Base-by-base conservation (phyloP, 2,797 vertebrate species). In the Xiphophorus birchmanni region DNA sequence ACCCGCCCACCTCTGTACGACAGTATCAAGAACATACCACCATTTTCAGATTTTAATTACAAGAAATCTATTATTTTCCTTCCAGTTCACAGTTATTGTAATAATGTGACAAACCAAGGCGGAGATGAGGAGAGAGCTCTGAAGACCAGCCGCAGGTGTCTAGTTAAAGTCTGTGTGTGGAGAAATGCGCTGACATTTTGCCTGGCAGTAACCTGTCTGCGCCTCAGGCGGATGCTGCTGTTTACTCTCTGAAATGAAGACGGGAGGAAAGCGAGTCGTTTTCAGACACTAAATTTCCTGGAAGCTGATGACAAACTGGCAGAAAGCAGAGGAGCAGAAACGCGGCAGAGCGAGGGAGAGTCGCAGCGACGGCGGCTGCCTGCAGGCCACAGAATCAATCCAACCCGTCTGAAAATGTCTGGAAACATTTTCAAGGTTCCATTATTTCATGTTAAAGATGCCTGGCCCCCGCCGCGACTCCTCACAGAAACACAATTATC, bases 391-490 rank as follows among this genome's bases (percentile, higher is more conserved):
- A 58, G 80, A 78, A 74, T 78, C 71, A 76, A 81, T 83, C 67
- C 78, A 11, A 72, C 7, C 54, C 18, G 42, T 79, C 52, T 74
- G 29, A 71, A 21, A 82, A 60, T 69, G 45, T 23, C 40, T 73
- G n/a, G 10, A 71, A 76, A 75, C 40, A 3, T 54, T 23, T 44
- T 48, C 60, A 65, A 69, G 21, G 73, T 69, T 75, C 35, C 74
- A 73, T 45, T 23, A 44, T 85, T 82, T 85, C 54, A 44, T 75
- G 32, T 71, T 79, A 80, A 86, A 78, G 74, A 73, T 74, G 77
- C 54, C 77, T 63, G 69, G 42, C 54, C 80, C 52, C 40, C 18
- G 23, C 8, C 40, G 18, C 69, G 48, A 32, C 74, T 77, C 18
- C 67, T 74, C 74, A 78, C 63, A 79, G 47, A 75, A 79, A 81